Evolutionary conservation across 2,888 invertebrate species (phyloP), one percentile per base, ranked within the genome.

Genomic region (Pheosia tremula): DNA sequence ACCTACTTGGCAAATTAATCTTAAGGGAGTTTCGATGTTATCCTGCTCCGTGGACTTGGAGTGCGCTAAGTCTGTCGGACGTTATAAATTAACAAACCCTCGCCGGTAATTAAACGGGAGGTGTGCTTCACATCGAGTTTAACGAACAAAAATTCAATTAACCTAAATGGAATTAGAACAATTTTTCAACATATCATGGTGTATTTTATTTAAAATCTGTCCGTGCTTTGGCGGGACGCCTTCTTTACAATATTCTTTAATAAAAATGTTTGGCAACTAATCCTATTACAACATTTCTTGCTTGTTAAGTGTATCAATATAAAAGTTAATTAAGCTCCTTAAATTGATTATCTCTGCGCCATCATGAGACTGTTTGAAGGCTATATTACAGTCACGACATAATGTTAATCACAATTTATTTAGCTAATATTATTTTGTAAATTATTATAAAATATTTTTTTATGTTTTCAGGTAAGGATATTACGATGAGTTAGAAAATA

Each of bases 11-110:
- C 87, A 93, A 93, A 93, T 93, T 93, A 93, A 93, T 93, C 93
- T 93, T 93, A 86, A 88, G 92, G 91, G 93, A 93, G 91, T 91
- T 91, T 87, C 88, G 86, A 90, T 89, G 89, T 87, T 91, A 89
- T 89, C 89, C 88, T 83, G 81, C 74, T 86, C 80, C 77, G 79
- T 78, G 82, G 86, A 84, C 87, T 87, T 84, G 83, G 76, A 89
- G 87, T 85, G 80, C 79, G 84, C 85, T 80, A 86, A 89, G 87
- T 88, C 88, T 82, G 85, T 84, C 83, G 83, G 86, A 87, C 86
- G 87, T 87, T 90, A 87, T 90, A 92, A 92, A 93, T 91, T 91
- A 90, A 90, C 91, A 87, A 90, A 89, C 89, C 89, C 88, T 87
- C 85, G 84, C 81, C 81, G 78, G 88, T 91, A 91, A 92, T 92